Base-by-base conservation (phyloP, 2,888 invertebrate genomes). In the Urechis unicinctus region DNA sequence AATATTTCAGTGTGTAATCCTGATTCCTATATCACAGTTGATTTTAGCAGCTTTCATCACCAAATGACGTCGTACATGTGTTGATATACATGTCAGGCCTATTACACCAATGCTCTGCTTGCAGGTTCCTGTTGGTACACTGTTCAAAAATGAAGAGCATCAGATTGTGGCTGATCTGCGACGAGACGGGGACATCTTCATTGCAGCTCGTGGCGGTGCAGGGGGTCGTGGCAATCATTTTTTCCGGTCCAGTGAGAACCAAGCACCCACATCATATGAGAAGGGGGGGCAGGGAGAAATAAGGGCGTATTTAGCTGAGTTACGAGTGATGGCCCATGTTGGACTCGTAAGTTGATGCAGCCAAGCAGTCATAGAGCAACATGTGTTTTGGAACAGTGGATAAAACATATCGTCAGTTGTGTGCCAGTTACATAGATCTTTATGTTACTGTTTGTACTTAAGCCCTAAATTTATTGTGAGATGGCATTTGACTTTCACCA, bases 211-310 rank as follows among this genome's bases (percentile, higher is more conserved):
- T 60, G 98, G 98, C 0, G 98, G 98, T 2, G 86, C 90, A 0
- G 98, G 98, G 0, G 98, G 98, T 0, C 87, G 88, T 72, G 98
- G 98, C 0, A 98, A 99, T 80, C 84, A 85, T 60, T 95, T 88
- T 80, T 99, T 96, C 77, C 82, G 87, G 24, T 85, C 88, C 0
- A 86, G 89, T 67, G 84, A 47, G 82, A 88, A 72, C 85, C 88
- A 82, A 80, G 80, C 89, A 0, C 97, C 98, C 0, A 81, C 85
- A 62, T 83, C 93, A 57, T 88, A 89, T 3, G 96, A 99, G 78
- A 81, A 83, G 61, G 98, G 95, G 0, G 96, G 89, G 3, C 22
- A 25, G 21, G 62, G 97, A 0, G 96, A 99, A 78, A 80, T 81
- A 25, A 58, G 64, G 21, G 26, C 41, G 21, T 52, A 75, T 73